These are phyloP conservation scores for Kradibia gibbosae DNA, from an alignment of 1,140 invertebrate genomes.

Conservation along the genomic window DNA sequence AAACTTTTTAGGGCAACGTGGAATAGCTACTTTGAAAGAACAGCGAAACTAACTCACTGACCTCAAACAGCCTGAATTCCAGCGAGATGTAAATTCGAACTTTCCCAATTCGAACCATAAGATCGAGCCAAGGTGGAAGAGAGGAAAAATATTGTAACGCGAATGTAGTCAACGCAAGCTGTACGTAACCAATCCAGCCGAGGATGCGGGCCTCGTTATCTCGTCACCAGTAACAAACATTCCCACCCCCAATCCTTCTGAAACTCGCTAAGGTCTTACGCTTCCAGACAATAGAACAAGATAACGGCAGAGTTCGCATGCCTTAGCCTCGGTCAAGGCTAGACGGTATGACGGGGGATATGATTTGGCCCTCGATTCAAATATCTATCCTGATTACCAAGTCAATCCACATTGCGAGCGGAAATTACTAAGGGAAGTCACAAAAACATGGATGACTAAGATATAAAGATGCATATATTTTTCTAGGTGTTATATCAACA, in stretches of 20 bases:
- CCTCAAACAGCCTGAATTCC: not conserved
- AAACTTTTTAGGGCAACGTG: not conserved
- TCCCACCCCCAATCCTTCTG: not conserved
- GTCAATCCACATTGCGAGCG: conserved; percentile 11
- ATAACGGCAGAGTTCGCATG: not conserved
- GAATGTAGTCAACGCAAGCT: not conserved
- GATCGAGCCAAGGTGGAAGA: not conserved
- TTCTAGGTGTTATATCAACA: no score
- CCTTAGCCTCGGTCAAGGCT: not conserved
- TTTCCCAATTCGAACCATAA: not conserved
- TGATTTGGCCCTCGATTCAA: conserved; percentile 34
- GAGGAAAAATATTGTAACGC: not conserved
- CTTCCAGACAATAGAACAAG: not conserved
- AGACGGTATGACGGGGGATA: not conserved
- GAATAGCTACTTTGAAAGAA: not conserved
- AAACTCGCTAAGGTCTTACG: not conserved
- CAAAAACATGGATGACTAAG: no score
- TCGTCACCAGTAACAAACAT: not conserved
- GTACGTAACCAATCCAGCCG: not conserved
- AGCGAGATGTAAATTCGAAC: not conserved
- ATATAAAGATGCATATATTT: no score
- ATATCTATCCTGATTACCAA: not conserved
- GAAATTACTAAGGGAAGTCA: conserved; percentile 36
- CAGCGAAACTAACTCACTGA: not conserved
- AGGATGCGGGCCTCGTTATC: conserved; percentile 1